These are phyloP conservation scores for Enteromius thamalakanensis DNA, from an alignment of 2,797 vertebrate species.

Conservation along the genomic window DNA sequence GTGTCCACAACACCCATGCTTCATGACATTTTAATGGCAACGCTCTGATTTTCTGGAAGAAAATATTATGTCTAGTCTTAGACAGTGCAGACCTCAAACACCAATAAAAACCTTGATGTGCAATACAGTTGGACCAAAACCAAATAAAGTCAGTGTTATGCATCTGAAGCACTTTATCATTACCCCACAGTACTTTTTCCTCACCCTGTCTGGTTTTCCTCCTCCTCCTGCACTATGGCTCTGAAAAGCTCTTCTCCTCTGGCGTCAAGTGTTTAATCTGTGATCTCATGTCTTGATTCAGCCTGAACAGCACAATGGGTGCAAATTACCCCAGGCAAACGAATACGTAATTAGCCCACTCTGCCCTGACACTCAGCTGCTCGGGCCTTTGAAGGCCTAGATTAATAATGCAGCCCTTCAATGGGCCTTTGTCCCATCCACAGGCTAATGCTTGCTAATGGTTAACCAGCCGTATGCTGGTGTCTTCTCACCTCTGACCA, in stretches of 20 bases:
- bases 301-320: slow-evolving; percentile 76
- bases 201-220: slow-evolving; percentile 48
- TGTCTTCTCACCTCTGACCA: slow-evolving; percentile 50
- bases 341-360: slow-evolving; percentile 74
- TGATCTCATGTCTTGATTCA: slow-evolving; percentile 79
- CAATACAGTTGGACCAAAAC: background rate
- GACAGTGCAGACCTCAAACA: background rate
- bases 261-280: slow-evolving; percentile 80
- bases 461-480: slow-evolving; percentile 24
- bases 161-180: slow-evolving; percentile 30
- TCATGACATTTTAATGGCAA: background rate
- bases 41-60: background rate
- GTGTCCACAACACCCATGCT: background rate
- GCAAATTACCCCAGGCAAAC: slow-evolving; percentile 73
- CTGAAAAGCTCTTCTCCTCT: slow-evolving; percentile 53
- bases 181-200: slow-evolving; percentile 44
- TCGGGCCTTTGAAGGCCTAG: slow-evolving; percentile 45
- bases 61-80: background rate
- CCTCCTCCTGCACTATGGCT: slow-evolving; percentile 43
- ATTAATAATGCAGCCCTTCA: slow-evolving; percentile 55
- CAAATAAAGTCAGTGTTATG: slow-evolving; percentile 11
- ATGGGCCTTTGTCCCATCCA: slow-evolving; percentile 48
- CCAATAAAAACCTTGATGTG: background rate
- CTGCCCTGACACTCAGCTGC: slow-evolving; percentile 25
- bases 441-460: slow-evolving; percentile 56